phyloP scores from a whole-genome alignment of 2,113 vertebrate species.

The Scopus umbretta region DNA sequence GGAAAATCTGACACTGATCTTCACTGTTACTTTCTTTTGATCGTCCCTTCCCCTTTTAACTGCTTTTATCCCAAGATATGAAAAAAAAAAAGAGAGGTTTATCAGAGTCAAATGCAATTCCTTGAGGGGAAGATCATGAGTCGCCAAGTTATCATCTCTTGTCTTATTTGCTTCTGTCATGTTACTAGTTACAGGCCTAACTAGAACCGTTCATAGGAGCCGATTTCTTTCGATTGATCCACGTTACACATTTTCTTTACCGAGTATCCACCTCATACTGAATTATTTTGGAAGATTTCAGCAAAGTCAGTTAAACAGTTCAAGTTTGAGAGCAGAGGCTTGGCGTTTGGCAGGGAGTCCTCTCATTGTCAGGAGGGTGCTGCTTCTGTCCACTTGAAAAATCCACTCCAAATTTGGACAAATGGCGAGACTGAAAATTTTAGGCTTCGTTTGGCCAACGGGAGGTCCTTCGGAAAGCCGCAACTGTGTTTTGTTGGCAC shows the following conservation, averaged over 20 bases:
- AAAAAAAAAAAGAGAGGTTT: background rate
- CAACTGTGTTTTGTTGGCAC: background rate
- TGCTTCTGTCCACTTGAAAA: background rate
- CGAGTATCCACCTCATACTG: background rate
- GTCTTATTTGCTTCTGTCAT: background rate
- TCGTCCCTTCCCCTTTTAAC: background rate
- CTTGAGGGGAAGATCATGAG: background rate
- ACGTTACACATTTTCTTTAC: background rate
- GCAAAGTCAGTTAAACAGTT: background rate
- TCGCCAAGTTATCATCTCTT: background rate
- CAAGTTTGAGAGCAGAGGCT: background rate
- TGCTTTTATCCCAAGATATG: background rate
- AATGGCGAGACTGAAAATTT: background rate
- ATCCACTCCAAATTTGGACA: constrained; percentile 21
- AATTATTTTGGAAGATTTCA: background rate
- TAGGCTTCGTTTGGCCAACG: accelerated
- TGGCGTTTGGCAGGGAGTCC: background rate
- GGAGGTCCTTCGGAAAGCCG: background rate
- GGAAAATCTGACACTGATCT: background rate
- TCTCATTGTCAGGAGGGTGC: background rate
- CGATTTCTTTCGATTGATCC: background rate
- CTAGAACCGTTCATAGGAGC: background rate
- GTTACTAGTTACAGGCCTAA: background rate
- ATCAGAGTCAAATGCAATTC: background rate
- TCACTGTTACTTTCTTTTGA: background rate